phyloP scores from a whole-genome alignment of 1,140 invertebrate genomes.

The Drosophila mayri region DNA sequence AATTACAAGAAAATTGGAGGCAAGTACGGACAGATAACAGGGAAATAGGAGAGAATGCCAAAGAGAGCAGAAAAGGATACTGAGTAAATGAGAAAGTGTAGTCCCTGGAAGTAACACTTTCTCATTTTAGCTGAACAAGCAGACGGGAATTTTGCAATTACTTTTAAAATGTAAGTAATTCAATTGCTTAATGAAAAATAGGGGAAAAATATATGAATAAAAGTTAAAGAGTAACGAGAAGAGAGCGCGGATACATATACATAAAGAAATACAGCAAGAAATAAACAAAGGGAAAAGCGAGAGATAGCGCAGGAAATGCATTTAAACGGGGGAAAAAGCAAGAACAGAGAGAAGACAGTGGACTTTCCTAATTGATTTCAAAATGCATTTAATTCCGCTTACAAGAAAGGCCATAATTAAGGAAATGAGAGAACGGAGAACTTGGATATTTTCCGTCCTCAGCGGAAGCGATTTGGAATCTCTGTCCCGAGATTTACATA shows the following conservation, averaged over 20 bases:
- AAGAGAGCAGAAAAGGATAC: background rate
- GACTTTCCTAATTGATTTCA: conserved; percentile 36
- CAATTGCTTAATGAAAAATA: conserved; percentile 4
- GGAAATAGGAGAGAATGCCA: conserved; percentile 7
- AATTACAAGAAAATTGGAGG: conserved; percentile 21
- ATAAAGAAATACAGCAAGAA: background rate
- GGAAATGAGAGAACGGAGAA: background rate
- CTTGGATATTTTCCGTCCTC: background rate
- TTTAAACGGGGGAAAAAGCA: background rate
- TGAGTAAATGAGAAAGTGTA: conserved; percentile 8
- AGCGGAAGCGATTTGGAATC: conserved; percentile 6
- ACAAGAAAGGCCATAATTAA: background rate
- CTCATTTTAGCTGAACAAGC: conserved; percentile 22
- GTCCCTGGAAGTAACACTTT: conserved; percentile 14
- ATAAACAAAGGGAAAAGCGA: background rate
- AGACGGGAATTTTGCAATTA: conserved; percentile 4
- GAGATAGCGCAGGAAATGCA: background rate
- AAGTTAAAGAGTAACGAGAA: conserved; percentile 4
- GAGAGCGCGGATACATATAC: background rate
- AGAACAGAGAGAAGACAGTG: background rate
- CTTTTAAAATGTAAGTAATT: conserved; percentile 11
- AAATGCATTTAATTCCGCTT: conserved; percentile 29
- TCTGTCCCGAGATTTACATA: conserved; percentile 36
- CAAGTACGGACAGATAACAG: conserved; percentile 1
- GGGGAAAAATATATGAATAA: background rate